Evolutionary conservation across 2,888 invertebrate species (phyloP), one percentile per base, ranked within the genome.

Genomic region (Syrista parreyssii): DNA sequence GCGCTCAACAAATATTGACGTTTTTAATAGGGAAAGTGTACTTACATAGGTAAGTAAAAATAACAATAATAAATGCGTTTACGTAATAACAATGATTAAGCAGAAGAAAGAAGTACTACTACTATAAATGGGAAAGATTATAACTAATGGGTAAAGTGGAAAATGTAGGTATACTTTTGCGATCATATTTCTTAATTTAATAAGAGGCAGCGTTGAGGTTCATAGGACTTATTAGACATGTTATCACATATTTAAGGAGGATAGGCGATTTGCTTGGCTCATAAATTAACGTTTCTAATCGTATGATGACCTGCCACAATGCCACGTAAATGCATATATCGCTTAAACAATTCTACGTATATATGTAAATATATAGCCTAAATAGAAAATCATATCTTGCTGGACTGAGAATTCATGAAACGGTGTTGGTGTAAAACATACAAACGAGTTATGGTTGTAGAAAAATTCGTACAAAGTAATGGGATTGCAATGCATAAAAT

Each of bases 201-300:
- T 23, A 2, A 23, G 23, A 55, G 23, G 23, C 23, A 2, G 55
- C 9, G 2, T 23, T 55, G 23, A 23, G 9, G 23, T 55, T 55
- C 55, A 55, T 55, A 55, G 55, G 55, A 55, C 23, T 23, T 55
- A 9, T 55, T 55, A 6, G 55, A 23, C 55, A 55, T 55, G 40
- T 40, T 40, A 55, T 55, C 55, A 55, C 23, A 55, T 55, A 23
- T 75, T 84, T 82, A 85, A 88, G 87, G 86, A 88, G 87, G 88
- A 89, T 87, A 89, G 87, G 86, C 82, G 84, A 86, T 87, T 86
- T 86, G 84, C 87, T 88, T 87, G 84, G 85, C 83, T 85, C 72
- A 76, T 79, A 77, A 75, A 68, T 76, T 23, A 68, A 78, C 34
- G 73, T 81, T 81, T 79, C 78, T 77, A 73, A 79, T 78, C 55